phyloP scores from a whole-genome alignment of 2,888 invertebrate species.

The Tetragonula carbonaria region DNA sequence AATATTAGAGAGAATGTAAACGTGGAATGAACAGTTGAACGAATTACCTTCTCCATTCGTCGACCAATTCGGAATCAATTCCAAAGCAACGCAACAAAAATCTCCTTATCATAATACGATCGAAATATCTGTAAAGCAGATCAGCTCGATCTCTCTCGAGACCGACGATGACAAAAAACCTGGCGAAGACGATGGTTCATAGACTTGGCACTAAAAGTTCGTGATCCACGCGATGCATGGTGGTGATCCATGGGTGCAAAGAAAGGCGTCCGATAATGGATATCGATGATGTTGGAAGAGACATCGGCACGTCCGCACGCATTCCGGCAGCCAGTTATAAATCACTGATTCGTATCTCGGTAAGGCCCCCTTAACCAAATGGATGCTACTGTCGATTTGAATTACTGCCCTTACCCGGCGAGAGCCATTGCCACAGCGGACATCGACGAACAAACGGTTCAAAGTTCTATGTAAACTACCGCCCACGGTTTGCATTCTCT shows the following conservation, averaged over 20 bases:
- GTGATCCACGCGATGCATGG: slow-evolving; percentile 12
- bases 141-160: no score
- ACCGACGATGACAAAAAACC: not conserved
- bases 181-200: not conserved
- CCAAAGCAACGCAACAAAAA: no score
- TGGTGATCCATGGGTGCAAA: slow-evolving; percentile 33
- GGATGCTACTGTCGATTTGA: slow-evolving; percentile 78
- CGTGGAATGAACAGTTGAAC: no score
- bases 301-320: slow-evolving; percentile 75
- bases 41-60: no score
- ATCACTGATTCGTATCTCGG: slow-evolving; percentile 76
- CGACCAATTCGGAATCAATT: no score
- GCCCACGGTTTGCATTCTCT: slow-evolving; percentile 72
- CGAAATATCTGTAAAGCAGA: no score
- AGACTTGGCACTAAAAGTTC: slow-evolving; percentile 31
- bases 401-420: slow-evolving; percentile 72
- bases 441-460: slow-evolving; percentile 68
- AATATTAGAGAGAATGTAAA: no score
- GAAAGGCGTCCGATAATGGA: slow-evolving; percentile 67
- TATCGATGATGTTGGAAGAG: slow-evolving; percentile 72
- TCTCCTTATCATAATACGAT: no score
- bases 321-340: slow-evolving; percentile 77
- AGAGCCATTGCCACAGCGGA: slow-evolving; percentile 69
- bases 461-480: slow-evolving; percentile 76
- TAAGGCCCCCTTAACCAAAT: slow-evolving; percentile 73